Base-by-base conservation (phyloP, 2,888 invertebrate species). In the Cyclophora punctaria region DNA sequence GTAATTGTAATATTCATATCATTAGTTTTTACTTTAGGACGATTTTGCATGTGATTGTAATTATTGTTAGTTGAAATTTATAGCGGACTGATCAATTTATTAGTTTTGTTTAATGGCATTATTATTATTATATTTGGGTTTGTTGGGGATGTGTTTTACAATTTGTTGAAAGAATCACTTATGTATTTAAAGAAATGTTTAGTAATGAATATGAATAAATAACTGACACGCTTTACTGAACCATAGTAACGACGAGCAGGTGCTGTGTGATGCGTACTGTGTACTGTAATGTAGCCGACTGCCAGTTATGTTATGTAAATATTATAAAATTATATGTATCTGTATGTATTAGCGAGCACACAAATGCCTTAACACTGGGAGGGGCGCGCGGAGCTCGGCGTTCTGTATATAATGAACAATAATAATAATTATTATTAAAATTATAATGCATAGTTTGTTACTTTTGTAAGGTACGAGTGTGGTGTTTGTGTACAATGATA, bases 11-110 rank as follows among this genome's bases (percentile, higher is more conserved):
- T 80, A 76, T 86, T 83, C 87, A 88, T 88, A 88, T 88, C 87
- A 88, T 86, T 88, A 88, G 87, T 71, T 86, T 82, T 82, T 86
- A 87, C 80, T 85, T 86, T 86, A 87, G 85, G 73, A 69, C 75
- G 75, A 77, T 79, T 81, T 78, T 76, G 71, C 72, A 69, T 70
- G 69, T 75, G 64, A 67, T 67, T 66, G 51, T 60, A 66, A 20
- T 59, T 66, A 71, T 73, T 76, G 72, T 78, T 75, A 77, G 74
- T 79, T 80, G 68, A 74, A 70, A 72, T 72, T 66, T 74, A 67
- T 63, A 71, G 68, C 68, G 67, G 74, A 79, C 77, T 80, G 79
- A 78, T 63, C 61, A 63, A 70, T 71, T 78, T 75, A 66, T 72
- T 78, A 77, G 73, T 70, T 73, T 75, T 20, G 20, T 20, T 20